A percentile compares a stretch with the other conserved stretches of the same genome.
These are phyloP conservation scores for Limnothrissa miodon DNA, from an alignment of 2,113 vertebrate genomes.

Conservation along the genomic window DNA sequence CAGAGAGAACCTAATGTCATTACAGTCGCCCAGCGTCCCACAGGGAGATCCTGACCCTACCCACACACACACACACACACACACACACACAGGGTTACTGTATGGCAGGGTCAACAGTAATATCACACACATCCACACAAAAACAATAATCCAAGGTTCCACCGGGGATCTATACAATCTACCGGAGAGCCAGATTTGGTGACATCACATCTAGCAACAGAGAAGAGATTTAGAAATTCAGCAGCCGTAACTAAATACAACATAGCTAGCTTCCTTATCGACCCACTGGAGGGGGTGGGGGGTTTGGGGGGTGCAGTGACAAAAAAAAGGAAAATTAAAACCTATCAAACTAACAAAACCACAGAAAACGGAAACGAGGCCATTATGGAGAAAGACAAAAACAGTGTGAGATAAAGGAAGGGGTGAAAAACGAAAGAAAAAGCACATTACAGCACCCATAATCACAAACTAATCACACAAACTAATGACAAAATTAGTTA, in stretches of 20 bases:
- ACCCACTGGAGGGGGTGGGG: not conserved
- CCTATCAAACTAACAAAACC: not conserved
- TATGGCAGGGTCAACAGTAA: not conserved
- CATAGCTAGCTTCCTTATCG: not conserved
- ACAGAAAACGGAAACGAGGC: not conserved
- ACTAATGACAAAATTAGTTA: not conserved
- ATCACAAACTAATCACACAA: slow-evolving; percentile 17
- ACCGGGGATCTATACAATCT: not conserved
- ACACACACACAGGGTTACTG: not conserved
- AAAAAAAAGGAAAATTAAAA: not conserved
- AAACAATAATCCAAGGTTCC: not conserved
- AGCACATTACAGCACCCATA: not conserved
- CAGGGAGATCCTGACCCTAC: not conserved
- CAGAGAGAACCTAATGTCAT: not conserved
- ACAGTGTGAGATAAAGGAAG: not conserved
- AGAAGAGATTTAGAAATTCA: not conserved
- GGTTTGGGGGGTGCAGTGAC: not conserved
- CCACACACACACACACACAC: not conserved
- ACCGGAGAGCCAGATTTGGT: not conserved
- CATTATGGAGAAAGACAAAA: not conserved
- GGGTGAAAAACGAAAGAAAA: not conserved
- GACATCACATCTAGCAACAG: not conserved
- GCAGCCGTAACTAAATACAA: not conserved
- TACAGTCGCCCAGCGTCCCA: not conserved
- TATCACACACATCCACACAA: not conserved